phyloP scores from a whole-genome alignment of 2,888 invertebrate species.

The Eupelmus urozonus region DNA sequence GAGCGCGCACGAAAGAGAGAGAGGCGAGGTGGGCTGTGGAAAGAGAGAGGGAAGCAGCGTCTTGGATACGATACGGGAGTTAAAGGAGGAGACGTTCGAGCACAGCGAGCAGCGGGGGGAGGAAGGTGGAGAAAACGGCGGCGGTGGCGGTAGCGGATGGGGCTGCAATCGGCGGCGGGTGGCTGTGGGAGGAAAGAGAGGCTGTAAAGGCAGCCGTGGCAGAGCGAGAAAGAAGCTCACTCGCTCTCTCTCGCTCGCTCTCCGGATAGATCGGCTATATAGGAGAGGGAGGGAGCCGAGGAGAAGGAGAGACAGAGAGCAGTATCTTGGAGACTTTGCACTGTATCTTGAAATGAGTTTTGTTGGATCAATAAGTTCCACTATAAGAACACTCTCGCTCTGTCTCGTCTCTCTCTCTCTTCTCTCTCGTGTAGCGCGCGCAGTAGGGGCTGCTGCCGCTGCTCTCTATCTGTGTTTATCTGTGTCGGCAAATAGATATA shows the following conservation, averaged over 20 bases:
- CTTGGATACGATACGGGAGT: conserved; percentile 72
- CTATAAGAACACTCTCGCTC: conserved; percentile 76
- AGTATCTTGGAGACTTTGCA: conserved; percentile 78
- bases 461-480: conserved; percentile 72
- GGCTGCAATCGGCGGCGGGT: conserved; percentile 66
- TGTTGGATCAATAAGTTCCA: conserved; percentile 78
- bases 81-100: conserved; percentile 43
- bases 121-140: conserved; percentile 62
- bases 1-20: conserved; percentile 1
- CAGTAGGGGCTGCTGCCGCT: conserved; percentile 3
- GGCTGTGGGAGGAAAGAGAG: conserved; percentile 58
- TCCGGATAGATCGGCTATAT: conserved; percentile 60
- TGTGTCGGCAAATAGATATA: conserved; percentile 77
- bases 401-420: conserved; percentile 61
- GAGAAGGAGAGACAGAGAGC: conserved; percentile 71
- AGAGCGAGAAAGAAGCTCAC: conserved; percentile 60
- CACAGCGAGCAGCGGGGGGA: conserved; percentile 45
- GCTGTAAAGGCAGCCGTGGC: conserved; percentile 37
- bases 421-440: conserved; percentile 8
- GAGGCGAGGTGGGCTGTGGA: neutral
- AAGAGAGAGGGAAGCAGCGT: conserved; percentile 61
- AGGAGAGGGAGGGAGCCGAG: conserved; percentile 56
- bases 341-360: conserved; percentile 78
- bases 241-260: too few relatives aligned
- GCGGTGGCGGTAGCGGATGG: conserved; percentile 64